Conservation (phyloP, 2,888 invertebrate genomes). For the Monoplex corrugatus region DNA sequence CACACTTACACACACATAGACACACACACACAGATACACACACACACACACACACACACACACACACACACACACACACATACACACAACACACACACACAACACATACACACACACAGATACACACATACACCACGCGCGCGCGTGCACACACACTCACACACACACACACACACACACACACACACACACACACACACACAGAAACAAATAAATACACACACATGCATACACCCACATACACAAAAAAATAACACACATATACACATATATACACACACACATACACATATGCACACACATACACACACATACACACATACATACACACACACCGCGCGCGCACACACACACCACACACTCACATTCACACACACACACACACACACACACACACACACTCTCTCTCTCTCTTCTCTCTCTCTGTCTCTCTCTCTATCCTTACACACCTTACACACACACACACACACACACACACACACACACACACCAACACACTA, state of each 20-base stretch:
- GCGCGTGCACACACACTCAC: not conserved
- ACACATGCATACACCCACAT: too few species aligned
- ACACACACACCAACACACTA: too few species aligned
- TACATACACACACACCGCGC: not conserved
- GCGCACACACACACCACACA: not conserved
- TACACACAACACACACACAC: too few species aligned
- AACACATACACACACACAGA: not conserved
- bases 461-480: too few species aligned
- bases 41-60: not conserved
- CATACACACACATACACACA: not conserved
- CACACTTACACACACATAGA: too few species aligned
- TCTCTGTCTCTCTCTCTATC: not conserved
- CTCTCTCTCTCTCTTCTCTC: too few species aligned
- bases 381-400: too few species aligned
- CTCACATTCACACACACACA: not conserved
- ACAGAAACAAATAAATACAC: not conserved
- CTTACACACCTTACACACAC: not conserved
- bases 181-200: not conserved
- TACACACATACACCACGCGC: not conserved
- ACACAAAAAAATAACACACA: not conserved
- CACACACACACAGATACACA: slow-evolving; percentile 7
- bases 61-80: too few species aligned
- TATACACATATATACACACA: not conserved
- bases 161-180: not conserved
- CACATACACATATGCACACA: not conserved